These are phyloP conservation scores for Sandelia bainsii DNA, from an alignment of 2,797 vertebrate species.

Conservation along the genomic window DNA sequence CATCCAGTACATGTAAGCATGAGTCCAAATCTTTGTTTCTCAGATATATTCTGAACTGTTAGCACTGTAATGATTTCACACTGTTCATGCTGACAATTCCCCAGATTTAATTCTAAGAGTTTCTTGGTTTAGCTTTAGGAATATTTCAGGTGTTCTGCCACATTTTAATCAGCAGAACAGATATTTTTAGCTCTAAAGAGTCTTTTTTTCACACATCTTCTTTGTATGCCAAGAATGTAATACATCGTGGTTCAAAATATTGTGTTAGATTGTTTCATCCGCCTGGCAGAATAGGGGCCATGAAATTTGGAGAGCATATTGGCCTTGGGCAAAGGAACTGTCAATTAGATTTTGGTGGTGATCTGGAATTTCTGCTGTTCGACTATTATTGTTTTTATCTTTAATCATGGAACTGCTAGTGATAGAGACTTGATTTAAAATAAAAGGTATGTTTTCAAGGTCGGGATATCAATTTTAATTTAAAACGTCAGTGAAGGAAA, in stretches of 20 bases:
- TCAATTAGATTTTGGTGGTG: conserved; percentile 47
- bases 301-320: conserved; percentile 44
- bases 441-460: conserved; percentile 47
- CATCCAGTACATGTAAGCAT: neutral
- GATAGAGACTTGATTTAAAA: conserved; percentile 39
- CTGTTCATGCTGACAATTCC: neutral
- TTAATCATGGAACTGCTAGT: conserved; percentile 35
- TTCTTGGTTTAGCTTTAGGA: neutral
- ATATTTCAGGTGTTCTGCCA: conserved; percentile 17
- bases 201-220: conserved; percentile 26
- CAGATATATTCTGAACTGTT: neutral
- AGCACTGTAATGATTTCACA: neutral
- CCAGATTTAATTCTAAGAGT: neutral
- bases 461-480: conserved; percentile 39
- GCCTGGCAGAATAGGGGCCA: conserved; percentile 47
- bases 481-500: conserved; percentile 9
- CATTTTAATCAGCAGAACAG: conserved; percentile 28
- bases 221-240: conserved; percentile 41
- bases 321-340: conserved; percentile 52
- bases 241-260: conserved; percentile 28
- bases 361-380: conserved; percentile 44
- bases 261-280: conserved; percentile 27
- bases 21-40: neutral
- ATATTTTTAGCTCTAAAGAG: conserved; percentile 32
- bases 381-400: conserved; percentile 44